Conservation (phyloP, 2,113 vertebrate species). For the Strigops habroptila region DNA sequence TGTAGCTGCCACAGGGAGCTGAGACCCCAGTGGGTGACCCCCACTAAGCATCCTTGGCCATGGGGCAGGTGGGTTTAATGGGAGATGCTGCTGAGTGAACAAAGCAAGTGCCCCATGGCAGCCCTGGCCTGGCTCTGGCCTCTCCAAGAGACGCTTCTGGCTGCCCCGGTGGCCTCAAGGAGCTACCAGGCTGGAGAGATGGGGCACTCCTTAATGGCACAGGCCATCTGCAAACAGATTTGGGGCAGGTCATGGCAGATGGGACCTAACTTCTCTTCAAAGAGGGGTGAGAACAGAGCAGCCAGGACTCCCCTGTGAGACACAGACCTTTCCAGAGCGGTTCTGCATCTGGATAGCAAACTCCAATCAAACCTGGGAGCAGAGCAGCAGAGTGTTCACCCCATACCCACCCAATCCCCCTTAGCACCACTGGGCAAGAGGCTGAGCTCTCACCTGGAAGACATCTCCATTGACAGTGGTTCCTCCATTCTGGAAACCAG, state of each 20-base stretch:
- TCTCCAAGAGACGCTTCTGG: neutral
- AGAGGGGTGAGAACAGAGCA: neutral
- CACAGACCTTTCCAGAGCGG: neutral
- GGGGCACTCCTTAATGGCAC: neutral
- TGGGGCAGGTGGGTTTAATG: neutral
- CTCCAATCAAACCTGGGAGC: neutral
- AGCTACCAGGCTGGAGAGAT: neutral
- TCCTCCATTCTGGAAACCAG: conserved; percentile 79
- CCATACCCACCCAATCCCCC: neutral
- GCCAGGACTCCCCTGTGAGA: neutral
- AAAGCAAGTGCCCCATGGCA: neutral
- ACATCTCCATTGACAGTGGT: conserved; percentile 88
- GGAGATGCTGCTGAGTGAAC: neutral
- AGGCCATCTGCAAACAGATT: neutral
- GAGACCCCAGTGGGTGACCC: neutral
- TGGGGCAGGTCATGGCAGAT: neutral
- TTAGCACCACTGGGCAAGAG: neutral
- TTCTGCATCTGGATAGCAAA: neutral
- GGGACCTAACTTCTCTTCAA: neutral
- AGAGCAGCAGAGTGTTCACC: neutral
- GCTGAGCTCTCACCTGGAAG: conserved; percentile 85
- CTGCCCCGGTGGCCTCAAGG: neutral
- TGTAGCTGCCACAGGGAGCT: neutral
- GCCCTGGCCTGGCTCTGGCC: neutral
- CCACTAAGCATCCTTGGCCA: neutral